Evolutionary conservation across 2,797 vertebrate genomes (phyloP), one percentile per base, ranked within the genome.

Genomic region (Ptychobarbus kaznakovi): DNA sequence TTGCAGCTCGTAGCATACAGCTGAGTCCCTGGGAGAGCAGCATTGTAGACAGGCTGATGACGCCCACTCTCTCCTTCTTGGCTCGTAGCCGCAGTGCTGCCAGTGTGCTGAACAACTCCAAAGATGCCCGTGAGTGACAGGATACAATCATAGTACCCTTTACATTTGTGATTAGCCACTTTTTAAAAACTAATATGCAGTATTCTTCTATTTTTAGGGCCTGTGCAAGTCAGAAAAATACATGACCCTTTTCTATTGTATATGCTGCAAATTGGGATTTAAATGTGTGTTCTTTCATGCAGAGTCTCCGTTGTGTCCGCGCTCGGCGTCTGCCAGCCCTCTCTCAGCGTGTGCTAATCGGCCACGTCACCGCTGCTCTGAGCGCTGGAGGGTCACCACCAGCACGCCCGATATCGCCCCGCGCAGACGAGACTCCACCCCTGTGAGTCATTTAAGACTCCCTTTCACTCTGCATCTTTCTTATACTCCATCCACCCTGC

Each of bases 1-100:
- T 72, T 73, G 81, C 92, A 99, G 98, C 96, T 87, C 96, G 98
- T 84, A 97, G 93, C 89, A 89, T 96, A 42, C 97, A 97, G 86
- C 93, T 99, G 90, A 98, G 96, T 86, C 95, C 97, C 0, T 99
- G 97, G 98, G 98, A 99, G 93, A 99, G 97, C 94, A 99, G 97
- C 90, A 97, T 99, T 1, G 98, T 99, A 68, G 98, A 99, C 91
- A 96, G 98, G 38, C 94, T 99, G 91, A 99, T 98, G 97, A 99
- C 98, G 0, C 98, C 98, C 35, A 99, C 98, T 1, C 94, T 99
- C 88, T 97, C 98, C 73, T 99, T 99, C 93, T 95, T 99, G 2
- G 98, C 98, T 0, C 95, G 98, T 86, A 99, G 98, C 92, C 97
- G 98, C 88, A 99, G 98, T 3, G 97, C 96, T 0, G 97, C 97